Evolutionary conservation across 2,888 invertebrate species (phyloP).

Genomic region (Microplitis manilae): DNA sequence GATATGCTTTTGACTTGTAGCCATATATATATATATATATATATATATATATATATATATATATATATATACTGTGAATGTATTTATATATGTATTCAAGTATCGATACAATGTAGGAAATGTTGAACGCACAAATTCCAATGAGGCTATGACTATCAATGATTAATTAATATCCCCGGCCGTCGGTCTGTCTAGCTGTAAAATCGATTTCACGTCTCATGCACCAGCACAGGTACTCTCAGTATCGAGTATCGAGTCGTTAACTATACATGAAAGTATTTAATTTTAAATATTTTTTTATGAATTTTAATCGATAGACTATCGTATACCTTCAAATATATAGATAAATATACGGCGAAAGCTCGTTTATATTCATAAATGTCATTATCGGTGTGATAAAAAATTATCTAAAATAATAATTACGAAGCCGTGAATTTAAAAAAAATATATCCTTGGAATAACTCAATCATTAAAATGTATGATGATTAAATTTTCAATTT

Average conservation of each 20-base stretch:
- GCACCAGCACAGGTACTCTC: not conserved
- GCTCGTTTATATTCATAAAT: not conserved
- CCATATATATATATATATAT: not conserved
- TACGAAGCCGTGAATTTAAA: not conserved
- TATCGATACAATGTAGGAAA: not conserved
- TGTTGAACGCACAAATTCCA: slow-evolving; percentile 21
- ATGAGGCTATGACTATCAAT: not conserved
- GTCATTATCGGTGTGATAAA: not conserved
- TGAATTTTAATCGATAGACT: too few species aligned
- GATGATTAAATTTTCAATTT: not conserved
- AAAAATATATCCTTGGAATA: not conserved
- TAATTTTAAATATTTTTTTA: not conserved
- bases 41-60: not conserved
- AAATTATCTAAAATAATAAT: not conserved
- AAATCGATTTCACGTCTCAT: slow-evolving; percentile 2
- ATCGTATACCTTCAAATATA: too few species aligned
- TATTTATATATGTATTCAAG: not conserved
- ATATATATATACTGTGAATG: not conserved
- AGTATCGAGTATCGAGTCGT: not conserved
- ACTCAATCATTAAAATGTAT: not conserved
- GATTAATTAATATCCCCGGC: not conserved
- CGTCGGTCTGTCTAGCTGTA: not conserved
- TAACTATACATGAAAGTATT: not conserved
- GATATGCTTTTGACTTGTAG: not conserved
- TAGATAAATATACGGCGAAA: not conserved